A percentile compares a stretch with the other conserved stretches of the same genome.
These are phyloP conservation scores for Leptura quadrifasciata DNA, from an alignment of 2,888 invertebrate species.

Conservation along the genomic window DNA sequence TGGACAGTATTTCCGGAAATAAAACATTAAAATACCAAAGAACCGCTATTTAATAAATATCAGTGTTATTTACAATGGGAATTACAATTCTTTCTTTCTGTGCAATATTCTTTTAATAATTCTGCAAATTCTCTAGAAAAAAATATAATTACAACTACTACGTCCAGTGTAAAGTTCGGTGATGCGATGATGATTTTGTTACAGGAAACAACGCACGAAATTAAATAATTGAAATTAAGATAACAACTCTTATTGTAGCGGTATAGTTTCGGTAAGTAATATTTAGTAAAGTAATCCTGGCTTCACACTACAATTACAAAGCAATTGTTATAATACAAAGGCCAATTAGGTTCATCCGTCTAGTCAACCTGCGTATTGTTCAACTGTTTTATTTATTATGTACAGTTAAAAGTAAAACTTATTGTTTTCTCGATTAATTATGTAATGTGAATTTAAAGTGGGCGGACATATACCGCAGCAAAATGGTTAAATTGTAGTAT, in stretches of 20 bases:
- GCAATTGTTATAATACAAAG: conserved; percentile 43
- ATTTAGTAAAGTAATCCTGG: conserved; percentile 6
- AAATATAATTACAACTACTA: neutral
- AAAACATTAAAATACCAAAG: too few relatives aligned
- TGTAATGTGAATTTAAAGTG: conserved; percentile 7
- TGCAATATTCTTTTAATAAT: neutral
- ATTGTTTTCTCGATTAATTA: conserved; percentile 28
- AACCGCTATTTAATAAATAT: too few relatives aligned
- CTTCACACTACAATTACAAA: conserved; percentile 38
- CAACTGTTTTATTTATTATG: conserved; percentile 26
- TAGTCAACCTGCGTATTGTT: conserved; percentile 39
- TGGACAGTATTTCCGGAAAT: too few relatives aligned
- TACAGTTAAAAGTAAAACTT: conserved; percentile 40
- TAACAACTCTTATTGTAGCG: neutral
- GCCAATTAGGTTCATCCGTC: conserved; percentile 40
- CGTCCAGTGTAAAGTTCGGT: neutral
- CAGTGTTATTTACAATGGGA: too few relatives aligned
- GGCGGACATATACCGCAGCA: neutral
- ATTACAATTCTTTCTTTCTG: too few relatives aligned
- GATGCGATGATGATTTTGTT: conserved; percentile 6
- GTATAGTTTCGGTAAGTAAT: conserved; percentile 6
- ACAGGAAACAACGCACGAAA: conserved; percentile 8
- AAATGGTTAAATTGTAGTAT: neutral
- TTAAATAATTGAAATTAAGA: conserved; percentile 15
- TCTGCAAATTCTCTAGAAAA: neutral